phyloP scores from a whole-genome alignment of 2,888 invertebrate genomes.

The Eristalis arbustorum region DNA sequence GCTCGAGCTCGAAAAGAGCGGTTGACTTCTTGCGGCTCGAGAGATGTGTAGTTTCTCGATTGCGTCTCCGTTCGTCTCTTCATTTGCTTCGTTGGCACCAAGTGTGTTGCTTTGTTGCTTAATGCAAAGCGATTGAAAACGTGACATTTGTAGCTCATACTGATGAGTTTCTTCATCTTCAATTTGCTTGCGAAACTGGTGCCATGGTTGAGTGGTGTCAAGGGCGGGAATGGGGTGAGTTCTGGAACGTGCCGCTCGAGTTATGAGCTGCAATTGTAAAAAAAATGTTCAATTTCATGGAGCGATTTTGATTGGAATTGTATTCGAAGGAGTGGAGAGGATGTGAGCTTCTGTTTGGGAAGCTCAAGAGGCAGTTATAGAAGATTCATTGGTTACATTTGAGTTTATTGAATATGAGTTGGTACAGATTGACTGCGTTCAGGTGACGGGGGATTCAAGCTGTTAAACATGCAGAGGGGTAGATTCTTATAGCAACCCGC shows the following conservation, averaged over 20 bases:
- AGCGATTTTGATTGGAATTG: not conserved
- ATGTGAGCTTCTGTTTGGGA: not conserved
- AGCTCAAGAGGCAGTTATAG: not conserved
- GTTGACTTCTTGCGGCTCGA: not conserved
- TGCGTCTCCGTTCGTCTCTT: slow-evolving; percentile 8
- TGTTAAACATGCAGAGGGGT: too few species aligned
- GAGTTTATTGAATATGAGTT: not conserved
- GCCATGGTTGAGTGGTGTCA: too few species aligned
- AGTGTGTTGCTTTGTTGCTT: slow-evolving; percentile 58
- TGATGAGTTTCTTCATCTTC: slow-evolving; percentile 61
- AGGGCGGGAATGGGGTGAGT: not conserved
- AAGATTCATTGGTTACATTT: not conserved
- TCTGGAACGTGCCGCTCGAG: slow-evolving; percentile 2
- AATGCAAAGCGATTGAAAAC: slow-evolving; percentile 66
- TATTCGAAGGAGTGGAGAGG: not conserved
- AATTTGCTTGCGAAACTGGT: slow-evolving; percentile 13
- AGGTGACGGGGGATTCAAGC: not conserved
- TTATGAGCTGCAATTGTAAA: not conserved
- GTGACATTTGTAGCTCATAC: slow-evolving; percentile 62
- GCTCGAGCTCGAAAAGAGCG: not conserved
- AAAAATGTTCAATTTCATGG: slow-evolving; percentile 1
- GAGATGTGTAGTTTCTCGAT: not conserved
- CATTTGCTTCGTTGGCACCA: slow-evolving; percentile 54
- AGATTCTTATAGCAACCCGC: too few species aligned
- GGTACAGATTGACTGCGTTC: not conserved